These are phyloP conservation scores for Mormyrus proboscirostris DNA, from an alignment of 2,797 vertebrate genomes.

Conservation along the genomic window DNA sequence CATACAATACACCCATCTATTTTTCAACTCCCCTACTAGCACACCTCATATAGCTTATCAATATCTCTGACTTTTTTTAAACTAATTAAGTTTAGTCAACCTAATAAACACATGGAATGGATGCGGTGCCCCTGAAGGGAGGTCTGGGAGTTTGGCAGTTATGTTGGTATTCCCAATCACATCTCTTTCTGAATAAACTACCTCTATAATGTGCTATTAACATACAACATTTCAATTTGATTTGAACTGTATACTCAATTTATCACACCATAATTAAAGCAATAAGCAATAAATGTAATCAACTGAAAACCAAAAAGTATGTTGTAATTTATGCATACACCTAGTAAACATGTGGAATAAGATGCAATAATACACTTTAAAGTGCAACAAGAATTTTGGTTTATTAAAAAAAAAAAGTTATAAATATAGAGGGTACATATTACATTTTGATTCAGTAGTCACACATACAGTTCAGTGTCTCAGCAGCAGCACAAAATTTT, in stretches of 20 bases:
- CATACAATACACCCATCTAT: background rate
- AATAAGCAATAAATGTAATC: background rate
- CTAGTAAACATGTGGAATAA: background rate
- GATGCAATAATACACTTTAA: background rate
- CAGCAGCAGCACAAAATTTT: background rate
- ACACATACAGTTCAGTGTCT: conserved; percentile 1
- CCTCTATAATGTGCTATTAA: background rate
- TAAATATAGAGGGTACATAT: conserved; percentile 2
- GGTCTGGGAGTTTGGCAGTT: background rate
- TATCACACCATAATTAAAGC: background rate
- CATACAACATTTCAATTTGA: background rate
- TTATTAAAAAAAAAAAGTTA: background rate
- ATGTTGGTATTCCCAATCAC: background rate
- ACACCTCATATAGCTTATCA: background rate
- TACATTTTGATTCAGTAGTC: background rate
- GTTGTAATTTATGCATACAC: background rate
- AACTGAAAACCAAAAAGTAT: background rate
- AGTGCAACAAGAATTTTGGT: conserved; percentile 6
- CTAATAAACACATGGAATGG: background rate
- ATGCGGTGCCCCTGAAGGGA: background rate
- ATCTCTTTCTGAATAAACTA: background rate
- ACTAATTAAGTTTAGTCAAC: background rate
- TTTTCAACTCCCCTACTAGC: background rate
- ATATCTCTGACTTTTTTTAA: background rate
- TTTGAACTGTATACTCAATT: background rate